Evolutionary conservation across 1,140 invertebrate genomes (phyloP).

Genomic region (Hylaeus anthracinus): DNA sequence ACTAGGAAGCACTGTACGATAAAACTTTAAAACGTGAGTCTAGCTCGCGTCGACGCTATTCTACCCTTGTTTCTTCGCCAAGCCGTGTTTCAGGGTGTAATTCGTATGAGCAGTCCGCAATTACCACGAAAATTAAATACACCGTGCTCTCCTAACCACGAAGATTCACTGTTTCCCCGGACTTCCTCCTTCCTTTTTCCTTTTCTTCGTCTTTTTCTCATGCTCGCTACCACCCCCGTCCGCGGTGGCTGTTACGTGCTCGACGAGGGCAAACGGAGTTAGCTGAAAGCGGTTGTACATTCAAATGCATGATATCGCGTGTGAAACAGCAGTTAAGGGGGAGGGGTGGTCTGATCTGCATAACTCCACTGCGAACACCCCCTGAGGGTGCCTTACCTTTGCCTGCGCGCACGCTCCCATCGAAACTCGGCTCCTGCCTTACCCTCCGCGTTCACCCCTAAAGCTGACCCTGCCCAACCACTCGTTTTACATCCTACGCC

Average conservation of each 20-base stretch:
- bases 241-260: conserved; percentile 4
- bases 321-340: conserved; percentile 72
- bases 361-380: conserved; percentile 71
- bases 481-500: conserved; percentile 7
- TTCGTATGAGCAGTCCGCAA: conserved; percentile 17
- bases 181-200: neutral
- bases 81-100: neutral
- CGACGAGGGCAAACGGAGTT: conserved; percentile 53
- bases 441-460: neutral
- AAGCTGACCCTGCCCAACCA: neutral
- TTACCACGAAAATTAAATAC: conserved; percentile 39
- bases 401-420: conserved; percentile 45
- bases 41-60: neutral
- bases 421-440: conserved; percentile 52
- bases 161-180: conserved; percentile 22
- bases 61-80: neutral
- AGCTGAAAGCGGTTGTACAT: conserved; percentile 70
- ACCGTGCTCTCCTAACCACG: neutral
- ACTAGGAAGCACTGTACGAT: neutral
- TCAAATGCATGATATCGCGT: conserved; percentile 76
- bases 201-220: neutral
- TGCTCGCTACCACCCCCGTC: neutral
- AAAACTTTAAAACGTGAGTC: conserved; percentile 9
- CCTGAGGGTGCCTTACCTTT: conserved; percentile 61
- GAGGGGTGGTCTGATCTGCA: conserved; percentile 66